Percentiles rank a stretch among this genome's conserved stretches.
These are phyloP conservation scores for Eunapius fragilis DNA, from an alignment of 37 sponge, comb jelly and placozoan species.

Conservation along the genomic window DNA sequence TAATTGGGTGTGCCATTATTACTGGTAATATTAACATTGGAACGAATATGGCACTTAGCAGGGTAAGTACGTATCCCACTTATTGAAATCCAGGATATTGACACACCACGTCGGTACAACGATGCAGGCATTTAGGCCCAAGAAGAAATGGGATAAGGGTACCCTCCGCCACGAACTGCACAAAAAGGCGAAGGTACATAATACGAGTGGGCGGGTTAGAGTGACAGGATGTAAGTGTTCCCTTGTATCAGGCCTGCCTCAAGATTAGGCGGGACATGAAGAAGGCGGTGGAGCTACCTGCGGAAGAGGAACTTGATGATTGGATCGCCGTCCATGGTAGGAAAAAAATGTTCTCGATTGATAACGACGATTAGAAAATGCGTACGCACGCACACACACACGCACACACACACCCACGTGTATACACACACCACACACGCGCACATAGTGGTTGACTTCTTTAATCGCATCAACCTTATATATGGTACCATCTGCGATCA, in stretches of 20 bases:
- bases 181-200: constrained; percentile 92
- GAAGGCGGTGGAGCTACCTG: constrained; percentile 77
- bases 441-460: constrained; percentile 87
- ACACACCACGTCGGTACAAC: background rate
- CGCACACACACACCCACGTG: background rate
- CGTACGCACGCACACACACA: background rate
- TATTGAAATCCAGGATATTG: background rate
- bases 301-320: constrained; percentile 75
- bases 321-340: constrained; percentile 93
- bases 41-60: background rate
- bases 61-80: background rate
- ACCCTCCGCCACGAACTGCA: constrained; percentile 85
- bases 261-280: constrained; percentile 84
- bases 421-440: too few relatives aligned
- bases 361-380: background rate
- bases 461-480: constrained; percentile 93
- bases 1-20: too few relatives aligned
- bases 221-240: too few relatives aligned
- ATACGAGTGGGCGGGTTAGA: background rate
- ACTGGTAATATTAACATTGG: background rate
- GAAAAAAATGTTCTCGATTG: background rate
- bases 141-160: constrained; percentile 94
- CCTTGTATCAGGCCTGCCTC: constrained; percentile 70
- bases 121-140: constrained; percentile 85
- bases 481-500: constrained; percentile 85